phyloP scores from a whole-genome alignment of 2,888 invertebrate genomes.

The Leptinotarsa rubiginosa region DNA sequence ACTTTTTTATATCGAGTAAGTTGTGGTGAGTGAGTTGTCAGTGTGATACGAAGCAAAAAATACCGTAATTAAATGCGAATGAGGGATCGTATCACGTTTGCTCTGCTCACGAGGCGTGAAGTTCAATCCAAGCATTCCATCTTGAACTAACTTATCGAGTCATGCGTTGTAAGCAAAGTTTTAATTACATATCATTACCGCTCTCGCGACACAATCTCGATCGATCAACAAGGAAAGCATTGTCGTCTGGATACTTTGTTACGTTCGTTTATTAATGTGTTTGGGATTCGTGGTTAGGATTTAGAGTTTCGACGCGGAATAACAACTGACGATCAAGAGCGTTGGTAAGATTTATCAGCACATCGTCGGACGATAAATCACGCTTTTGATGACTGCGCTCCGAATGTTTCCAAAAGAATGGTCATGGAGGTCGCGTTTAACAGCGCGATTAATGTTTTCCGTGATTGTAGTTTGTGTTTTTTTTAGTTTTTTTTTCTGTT shows the following conservation, averaged over 20 bases:
- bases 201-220: background rate
- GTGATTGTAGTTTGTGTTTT: background rate
- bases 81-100: background rate
- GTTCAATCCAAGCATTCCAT: background rate
- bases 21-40: background rate
- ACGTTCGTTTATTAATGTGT: background rate
- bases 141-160: background rate
- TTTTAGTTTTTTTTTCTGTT: background rate
- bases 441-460: background rate
- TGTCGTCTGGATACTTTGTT: background rate
- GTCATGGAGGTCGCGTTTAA: slow-evolving; percentile 5
- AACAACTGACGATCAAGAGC: background rate
- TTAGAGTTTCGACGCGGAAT: slow-evolving; percentile 1
- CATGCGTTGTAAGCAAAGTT: background rate
- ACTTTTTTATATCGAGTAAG: background rate
- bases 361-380: background rate
- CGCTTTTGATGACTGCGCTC: background rate
- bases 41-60: background rate
- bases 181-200: slow-evolving; percentile 1
- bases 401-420: background rate
- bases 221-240: background rate
- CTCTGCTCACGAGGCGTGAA: background rate
- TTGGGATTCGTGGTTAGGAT: slow-evolving; percentile 1
- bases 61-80: background rate
- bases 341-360: slow-evolving; percentile 7